Base-by-base conservation (phyloP, 1,140 invertebrate genomes). In the Helicoverpa armigera region DNA sequence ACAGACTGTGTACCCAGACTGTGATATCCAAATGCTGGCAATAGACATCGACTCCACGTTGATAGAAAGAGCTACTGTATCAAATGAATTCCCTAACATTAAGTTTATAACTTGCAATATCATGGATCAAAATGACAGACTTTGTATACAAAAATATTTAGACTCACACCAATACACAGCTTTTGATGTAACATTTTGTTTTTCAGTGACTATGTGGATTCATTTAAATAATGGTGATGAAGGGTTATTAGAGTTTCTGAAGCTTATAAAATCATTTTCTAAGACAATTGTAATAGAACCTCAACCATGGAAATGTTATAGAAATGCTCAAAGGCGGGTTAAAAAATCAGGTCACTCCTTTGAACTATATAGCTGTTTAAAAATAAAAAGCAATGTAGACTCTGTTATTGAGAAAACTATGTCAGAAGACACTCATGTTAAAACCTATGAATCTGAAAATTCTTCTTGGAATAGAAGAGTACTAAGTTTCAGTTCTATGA, bases 121-220 rank as follows among this genome's bases (percentile, higher is more conserved):
- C 76, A 96, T 97, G 90, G 86, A 94, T 31, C 86, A 95, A 74
- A 79, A 89, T 16, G 88, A 93, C 10, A 85, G 92, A 58, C 63
- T 91, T 5, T 43, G 87, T 11, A 85, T 97, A 7, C 80, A 91
- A 4, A 65, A 88, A 0, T 96, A 96, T 89, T 87, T 97, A 70
- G 69, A 87, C 10, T 81, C 80, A 0, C 77, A 94, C 78, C 83
- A 93, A 1, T 95, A 93, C 75, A 69, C 85, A 2, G 94, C 93
- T 80, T 98, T 98, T 93, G 96, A 98, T 92, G 95, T 96, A 14
- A 95, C 96, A 35, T 98, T 97, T 90, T 97, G 97, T 88, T 98
- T 98, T 91, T 98, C 97, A 16, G 96, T 98, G 13, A 98, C 97
- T 14, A 98, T 98, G 97, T 98, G 98, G 98, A 97, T 98, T 83